Percentiles rank a stretch among this genome's conserved stretches.
phyloP scores from a whole-genome alignment of 2,113 vertebrate species.

The Perccottus glenii region DNA sequence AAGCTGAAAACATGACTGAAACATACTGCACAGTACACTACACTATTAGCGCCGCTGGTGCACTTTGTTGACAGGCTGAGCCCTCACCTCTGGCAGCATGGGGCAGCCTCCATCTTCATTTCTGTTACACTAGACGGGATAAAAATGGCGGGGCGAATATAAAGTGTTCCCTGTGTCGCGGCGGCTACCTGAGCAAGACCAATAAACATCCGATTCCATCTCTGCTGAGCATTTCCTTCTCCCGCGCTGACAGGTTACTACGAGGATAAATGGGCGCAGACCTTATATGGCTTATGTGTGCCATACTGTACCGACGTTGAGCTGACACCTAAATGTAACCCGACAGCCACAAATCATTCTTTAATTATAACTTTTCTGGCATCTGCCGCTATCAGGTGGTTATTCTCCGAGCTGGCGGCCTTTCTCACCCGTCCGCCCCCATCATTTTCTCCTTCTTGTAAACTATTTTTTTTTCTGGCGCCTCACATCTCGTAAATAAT shows the following conservation, averaged over 20 bases:
- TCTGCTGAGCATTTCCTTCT: conserved; percentile 38
- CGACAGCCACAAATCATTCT: conserved; percentile 69
- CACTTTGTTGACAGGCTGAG: conserved; percentile 26
- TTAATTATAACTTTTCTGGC: conserved; percentile 59
- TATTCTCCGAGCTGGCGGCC: too few species aligned
- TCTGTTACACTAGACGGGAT: not conserved
- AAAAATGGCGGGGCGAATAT: conserved; percentile 8
- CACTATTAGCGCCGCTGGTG: conserved; percentile 1
- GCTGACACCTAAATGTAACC: too few species aligned
- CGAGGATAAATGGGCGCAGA: conserved; percentile 42
- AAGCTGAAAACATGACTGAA: too few species aligned
- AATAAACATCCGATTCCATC: conserved; percentile 64
- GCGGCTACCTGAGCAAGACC: conserved; percentile 45
- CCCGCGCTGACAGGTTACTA: conserved; percentile 31
- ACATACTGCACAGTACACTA: too few species aligned
- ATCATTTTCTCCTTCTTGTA: conserved; percentile 19
- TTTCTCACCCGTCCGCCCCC: too few species aligned
- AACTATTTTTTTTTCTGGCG: conserved; percentile 12
- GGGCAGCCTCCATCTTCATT: not conserved
- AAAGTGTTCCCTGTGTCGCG: conserved; percentile 4
- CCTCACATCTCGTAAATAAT: too few species aligned
- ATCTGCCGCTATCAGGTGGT: too few species aligned
- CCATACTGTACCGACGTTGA: conserved; percentile 40
- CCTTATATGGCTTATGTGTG: conserved; percentile 27
- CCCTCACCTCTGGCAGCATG: conserved; percentile 21